A percentile compares a stretch with the other conserved stretches of the same genome.
Conservation (phyloP, 2,113 vertebrate species). For the Paracyprichromis sp. region DNA sequence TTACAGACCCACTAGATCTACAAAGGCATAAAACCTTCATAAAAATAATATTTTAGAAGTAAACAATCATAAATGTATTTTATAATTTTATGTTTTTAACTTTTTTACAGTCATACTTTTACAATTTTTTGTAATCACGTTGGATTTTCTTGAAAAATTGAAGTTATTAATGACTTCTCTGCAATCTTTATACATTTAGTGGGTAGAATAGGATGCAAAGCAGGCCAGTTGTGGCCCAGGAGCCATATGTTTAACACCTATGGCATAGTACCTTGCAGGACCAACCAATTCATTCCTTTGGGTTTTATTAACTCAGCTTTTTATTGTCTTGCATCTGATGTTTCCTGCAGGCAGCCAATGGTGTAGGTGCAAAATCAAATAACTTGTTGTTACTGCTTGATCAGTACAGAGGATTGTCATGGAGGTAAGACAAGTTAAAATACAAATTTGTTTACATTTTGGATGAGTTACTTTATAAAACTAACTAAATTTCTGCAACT, state of each 20-base stretch:
- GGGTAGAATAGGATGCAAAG: not conserved
- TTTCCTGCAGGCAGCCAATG: constrained; percentile 79
- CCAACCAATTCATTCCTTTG: not conserved
- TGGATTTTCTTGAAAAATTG: not conserved
- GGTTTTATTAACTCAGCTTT: not conserved
- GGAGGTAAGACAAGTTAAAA: constrained; percentile 69
- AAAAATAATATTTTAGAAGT: not conserved
- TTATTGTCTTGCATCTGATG: not conserved
- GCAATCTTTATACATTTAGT: not conserved
- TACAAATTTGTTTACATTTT: not conserved
- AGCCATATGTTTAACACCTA: not conserved
- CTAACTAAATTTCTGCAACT: not conserved
- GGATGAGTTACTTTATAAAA: not conserved
- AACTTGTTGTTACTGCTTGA: constrained; percentile 68
- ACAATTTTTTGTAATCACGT: not conserved
- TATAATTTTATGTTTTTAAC: not conserved
- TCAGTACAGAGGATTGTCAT: constrained; percentile 85
- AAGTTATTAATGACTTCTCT: not conserved
- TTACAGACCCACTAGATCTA: not conserved
- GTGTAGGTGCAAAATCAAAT: constrained; percentile 71
- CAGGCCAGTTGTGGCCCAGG: not conserved
- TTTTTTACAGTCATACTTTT: not conserved
- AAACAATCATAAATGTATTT: not conserved
- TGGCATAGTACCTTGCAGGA: not conserved
- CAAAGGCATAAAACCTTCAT: not conserved